These are phyloP conservation scores for Mellilla xanthometata DNA, from an alignment of 2,888 invertebrate species.

Conservation along the genomic window DNA sequence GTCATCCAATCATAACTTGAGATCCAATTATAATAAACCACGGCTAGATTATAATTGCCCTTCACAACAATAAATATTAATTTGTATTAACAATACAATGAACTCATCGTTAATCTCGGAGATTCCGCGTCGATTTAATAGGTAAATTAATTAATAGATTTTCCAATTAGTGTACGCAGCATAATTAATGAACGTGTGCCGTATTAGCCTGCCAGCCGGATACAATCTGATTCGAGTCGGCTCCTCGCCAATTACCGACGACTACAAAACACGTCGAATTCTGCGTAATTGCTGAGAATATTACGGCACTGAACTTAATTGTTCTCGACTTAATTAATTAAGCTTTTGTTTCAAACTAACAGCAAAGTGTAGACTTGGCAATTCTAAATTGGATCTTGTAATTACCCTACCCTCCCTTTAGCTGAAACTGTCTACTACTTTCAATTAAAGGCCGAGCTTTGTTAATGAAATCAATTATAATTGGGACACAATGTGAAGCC, in stretches of 20 bases:
- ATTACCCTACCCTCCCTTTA: slow-evolving; percentile 80
- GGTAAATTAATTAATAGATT: slow-evolving; percentile 73
- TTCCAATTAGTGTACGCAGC: slow-evolving; percentile 72
- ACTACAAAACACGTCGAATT: slow-evolving; percentile 79
- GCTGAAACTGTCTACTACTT: slow-evolving; percentile 79
- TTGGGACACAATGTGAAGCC: slow-evolving; percentile 68
- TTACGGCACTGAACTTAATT: slow-evolving; percentile 81
- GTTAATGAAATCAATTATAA: slow-evolving; percentile 79
- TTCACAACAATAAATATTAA: slow-evolving; percentile 12
- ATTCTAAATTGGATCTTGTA: slow-evolving; percentile 83
- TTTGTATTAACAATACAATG: slow-evolving; percentile 18
- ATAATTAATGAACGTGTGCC: slow-evolving; percentile 74
- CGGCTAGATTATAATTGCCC: slow-evolving; percentile 7
- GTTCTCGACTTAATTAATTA: slow-evolving; percentile 83
- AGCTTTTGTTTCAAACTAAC: slow-evolving; percentile 83
- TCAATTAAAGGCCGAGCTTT: slow-evolving; percentile 78
- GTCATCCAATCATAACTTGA: too few relatives aligned
- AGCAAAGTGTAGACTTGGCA: slow-evolving; percentile 83
- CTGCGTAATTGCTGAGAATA: slow-evolving; percentile 81
- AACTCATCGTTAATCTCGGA: slow-evolving; percentile 37
- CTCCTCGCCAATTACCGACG: slow-evolving; percentile 72
- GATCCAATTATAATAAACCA: slow-evolving; percentile 1
- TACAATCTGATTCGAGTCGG: slow-evolving; percentile 71
- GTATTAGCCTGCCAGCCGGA: slow-evolving; percentile 64
- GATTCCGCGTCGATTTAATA: slow-evolving; percentile 51